Base-by-base conservation (phyloP, 2,888 invertebrate species). In the Pachydiplax longipennis region DNA sequence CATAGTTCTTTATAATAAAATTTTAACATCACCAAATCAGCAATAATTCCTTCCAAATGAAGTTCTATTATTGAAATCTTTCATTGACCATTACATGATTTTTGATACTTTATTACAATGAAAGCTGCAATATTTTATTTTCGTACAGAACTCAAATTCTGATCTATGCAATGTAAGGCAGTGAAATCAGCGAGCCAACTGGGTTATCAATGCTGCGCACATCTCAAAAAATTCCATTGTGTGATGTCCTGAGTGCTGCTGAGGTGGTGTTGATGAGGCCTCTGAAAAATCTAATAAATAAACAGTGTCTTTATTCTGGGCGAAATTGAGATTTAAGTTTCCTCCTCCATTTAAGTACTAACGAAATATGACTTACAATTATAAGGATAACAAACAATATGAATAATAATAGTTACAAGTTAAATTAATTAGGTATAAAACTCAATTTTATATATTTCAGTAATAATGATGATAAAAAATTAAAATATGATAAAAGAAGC, bases 211-310 rank as follows among this genome's bases (percentile, higher is more conserved):
- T 3, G 98, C 98, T 35, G 99, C 99, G 94, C 99, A 99, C 99
- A 99, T 99, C 95, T 99, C 99, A 93, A 99, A 99, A 95, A 99
- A 99, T 95, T 99, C 99, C 98, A 99, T 99, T 1, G 99, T 99
- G 94, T 99, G 99, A 93, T 99, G 99, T 0, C 97, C 98, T 81
- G 90, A 81, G 61, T 61, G 25, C n/a, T 53, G 53, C 22, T 91
- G 92, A 87, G 94, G 93, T 58, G 94, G 93, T n/a, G 92, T 91
- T 94, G 61, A 35, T 25, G 40, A n/a, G 10, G 73, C 25, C 10
- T 83, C 91, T 91, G 91, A 18, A 92, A 92, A 8, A 81, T 90
- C 90, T 81, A 91, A 80, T 18, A 90, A 80, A 44, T 0, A 81
- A 1, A 53, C 2, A 18, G 12, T 1, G 4, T 53, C n/a, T n/a